These are phyloP conservation scores for Siderastrea siderea DNA, from an alignment of 92 coral and sea anemone species.

Conservation along the genomic window DNA sequence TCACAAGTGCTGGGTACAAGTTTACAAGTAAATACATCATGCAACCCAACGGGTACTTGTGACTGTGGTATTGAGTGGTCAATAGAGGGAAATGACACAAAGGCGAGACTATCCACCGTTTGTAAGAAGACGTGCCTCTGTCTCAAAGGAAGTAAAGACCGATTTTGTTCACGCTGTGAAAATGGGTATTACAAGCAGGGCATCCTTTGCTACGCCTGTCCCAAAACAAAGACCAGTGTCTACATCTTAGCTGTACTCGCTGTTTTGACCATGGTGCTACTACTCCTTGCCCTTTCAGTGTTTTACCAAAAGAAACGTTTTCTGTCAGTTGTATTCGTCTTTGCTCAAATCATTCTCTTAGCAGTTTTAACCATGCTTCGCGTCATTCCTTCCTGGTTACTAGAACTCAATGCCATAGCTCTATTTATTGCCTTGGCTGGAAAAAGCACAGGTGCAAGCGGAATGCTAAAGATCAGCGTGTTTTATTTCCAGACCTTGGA, in stretches of 20 bases:
- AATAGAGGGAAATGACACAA: conserved; percentile 3
- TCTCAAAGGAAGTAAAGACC: conserved; percentile 65
- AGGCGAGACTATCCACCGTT: conserved; percentile 34
- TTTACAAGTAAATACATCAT: conserved; percentile 31
- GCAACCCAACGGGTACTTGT: conserved; percentile 75
- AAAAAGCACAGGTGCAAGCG: conserved; percentile 58
- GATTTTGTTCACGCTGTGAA: conserved; percentile 73
- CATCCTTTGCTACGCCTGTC: conserved; percentile 64
- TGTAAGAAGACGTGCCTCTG: conserved; percentile 62
- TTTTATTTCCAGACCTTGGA: conserved; percentile 78
- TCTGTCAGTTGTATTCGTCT: conserved; percentile 47
- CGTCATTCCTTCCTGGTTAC: conserved; percentile 80
- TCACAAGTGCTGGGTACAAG: conserved; percentile 31
- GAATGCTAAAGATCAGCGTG: conserved; percentile 59
- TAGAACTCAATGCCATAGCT: conserved; percentile 65
- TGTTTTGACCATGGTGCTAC: conserved; percentile 28
- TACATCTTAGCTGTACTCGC: conserved; percentile 44
- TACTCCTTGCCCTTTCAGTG: conserved; percentile 55
- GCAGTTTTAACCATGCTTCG: conserved; percentile 66
- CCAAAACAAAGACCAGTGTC: conserved; percentile 22
- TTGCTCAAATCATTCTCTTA: conserved; percentile 60
- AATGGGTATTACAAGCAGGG: conserved; percentile 61
- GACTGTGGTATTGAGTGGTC: conserved; percentile 38
- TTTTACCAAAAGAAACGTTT: conserved; percentile 58
- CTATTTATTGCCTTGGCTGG: conserved; percentile 78